A percentile compares a stretch with the other conserved stretches of the same genome.
These are phyloP conservation scores for Mesorhabditis belari DNA, from an alignment of 2,888 invertebrate genomes.

Conservation along the genomic window DNA sequence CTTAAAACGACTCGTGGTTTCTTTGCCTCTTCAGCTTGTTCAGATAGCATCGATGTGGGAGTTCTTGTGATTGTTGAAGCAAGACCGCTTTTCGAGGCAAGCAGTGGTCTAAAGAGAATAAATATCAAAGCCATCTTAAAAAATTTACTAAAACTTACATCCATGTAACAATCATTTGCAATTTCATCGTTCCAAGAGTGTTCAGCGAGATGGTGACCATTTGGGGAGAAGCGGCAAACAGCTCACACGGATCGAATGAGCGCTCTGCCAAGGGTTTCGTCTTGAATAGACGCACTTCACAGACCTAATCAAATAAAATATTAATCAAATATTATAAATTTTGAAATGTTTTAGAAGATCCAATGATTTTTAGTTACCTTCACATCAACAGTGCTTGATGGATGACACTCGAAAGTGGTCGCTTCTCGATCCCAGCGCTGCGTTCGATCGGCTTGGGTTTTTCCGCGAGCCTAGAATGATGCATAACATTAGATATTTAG, in stretches of 20 bases:
- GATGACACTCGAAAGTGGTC: slow-evolving; percentile 56
- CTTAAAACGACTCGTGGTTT: slow-evolving; percentile 21
- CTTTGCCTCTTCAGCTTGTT: slow-evolving; percentile 12
- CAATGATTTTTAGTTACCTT: slow-evolving; percentile 54
- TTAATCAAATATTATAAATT: background rate
- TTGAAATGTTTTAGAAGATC: background rate
- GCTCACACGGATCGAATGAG: slow-evolving; percentile 60
- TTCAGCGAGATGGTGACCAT: slow-evolving; percentile 63
- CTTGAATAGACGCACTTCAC: slow-evolving; percentile 44
- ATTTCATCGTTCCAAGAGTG: slow-evolving; percentile 61
- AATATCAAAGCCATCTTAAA: background rate
- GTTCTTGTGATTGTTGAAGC: background rate
- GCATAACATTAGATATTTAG: background rate
- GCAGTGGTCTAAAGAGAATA: slow-evolving; percentile 26
- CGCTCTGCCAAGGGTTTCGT: slow-evolving; percentile 55
- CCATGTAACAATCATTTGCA: slow-evolving; percentile 61
- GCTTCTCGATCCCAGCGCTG: slow-evolving; percentile 59
- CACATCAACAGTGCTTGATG: slow-evolving; percentile 59
- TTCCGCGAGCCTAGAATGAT: slow-evolving; percentile 27
- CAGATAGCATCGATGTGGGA: background rate
- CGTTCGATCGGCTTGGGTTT: slow-evolving; percentile 46
- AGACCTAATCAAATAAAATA: slow-evolving; percentile 15
- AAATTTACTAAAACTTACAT: slow-evolving; percentile 55
- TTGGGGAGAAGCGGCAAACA: slow-evolving; percentile 62
- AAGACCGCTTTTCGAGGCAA: slow-evolving; percentile 23